Percentiles rank a stretch among this genome's conserved stretches.
Conservation (phyloP, 2,888 invertebrate genomes). For the Dryadula phaetusa region DNA sequence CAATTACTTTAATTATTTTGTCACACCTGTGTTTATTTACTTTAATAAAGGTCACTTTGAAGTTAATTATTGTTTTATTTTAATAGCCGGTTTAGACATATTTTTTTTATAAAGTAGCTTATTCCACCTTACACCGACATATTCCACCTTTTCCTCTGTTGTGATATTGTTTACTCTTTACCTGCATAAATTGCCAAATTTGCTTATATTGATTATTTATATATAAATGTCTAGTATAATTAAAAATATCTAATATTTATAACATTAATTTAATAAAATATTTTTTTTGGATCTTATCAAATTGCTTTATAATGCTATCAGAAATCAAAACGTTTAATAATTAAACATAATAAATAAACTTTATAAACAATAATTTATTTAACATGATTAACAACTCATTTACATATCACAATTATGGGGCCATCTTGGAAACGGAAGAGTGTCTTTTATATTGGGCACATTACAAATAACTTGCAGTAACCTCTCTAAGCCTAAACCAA, state of each 20-base stretch:
- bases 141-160: no score
- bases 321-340: not conserved
- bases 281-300: no score
- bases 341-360: not conserved
- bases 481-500: constrained; percentile 98
- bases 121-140: no score
- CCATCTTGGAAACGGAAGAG: constrained; percentile 97
- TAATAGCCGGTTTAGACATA: not conserved
- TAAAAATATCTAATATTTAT: no score
- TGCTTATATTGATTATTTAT: no score
- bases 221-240: no score
- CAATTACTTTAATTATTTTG: constrained; percentile 23
- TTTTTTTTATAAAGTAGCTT: no score
- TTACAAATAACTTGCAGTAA: constrained; percentile 92
- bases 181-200: no score
- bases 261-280: no score
- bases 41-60: constrained; percentile 53
- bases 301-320: not conserved
- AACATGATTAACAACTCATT: not conserved
- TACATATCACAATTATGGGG: constrained; percentile 92
- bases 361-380: constrained; percentile 20
- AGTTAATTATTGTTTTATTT: constrained; percentile 39
- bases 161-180: no score
- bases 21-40: constrained; percentile 31
- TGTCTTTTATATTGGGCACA: constrained; percentile 95